Base-by-base conservation (phyloP, 2,113 vertebrate species). In the Tupaia chinensis region DNA sequence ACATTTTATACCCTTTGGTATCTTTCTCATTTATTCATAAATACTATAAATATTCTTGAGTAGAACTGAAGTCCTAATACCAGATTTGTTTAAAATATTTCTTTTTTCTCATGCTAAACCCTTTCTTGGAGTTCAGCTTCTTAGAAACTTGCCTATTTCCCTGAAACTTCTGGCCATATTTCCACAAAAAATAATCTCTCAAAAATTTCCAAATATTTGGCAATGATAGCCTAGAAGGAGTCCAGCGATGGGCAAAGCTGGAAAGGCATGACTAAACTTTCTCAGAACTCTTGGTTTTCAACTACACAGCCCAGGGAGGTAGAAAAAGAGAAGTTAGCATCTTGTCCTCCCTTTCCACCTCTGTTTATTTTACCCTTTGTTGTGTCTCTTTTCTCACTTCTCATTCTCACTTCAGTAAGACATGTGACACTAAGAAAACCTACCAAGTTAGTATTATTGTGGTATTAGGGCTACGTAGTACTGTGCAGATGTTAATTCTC, bases 121-220 rank as follows among this genome's bases (percentile, higher is more conserved):
- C 9, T 69, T 95, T 95, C 73, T 89, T 95, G 53, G 63, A 89
- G 58, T 77, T 27, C 56, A 74, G 5, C 72, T 94, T 96, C 80
- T 94, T 87, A 95, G 94, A 89, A 97, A 89, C 74, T 95, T 96
- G 68, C 94, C 91, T 87, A 32, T 77, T 95, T 93, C 66, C 58
- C 89, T 89, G 93, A 95, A 95, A 92, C 7, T 84, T 96, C 82
- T 90, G 93, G 91, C 78, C 9, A 44, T 95, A 91, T 91, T 96
- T 93, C 54, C 81, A 94, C 73, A 88, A 53, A 94, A 84, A 91
- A 74, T 90, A 96, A 95, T 89, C 68, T 94, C n/a, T 93, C 70
- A 94, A 90, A 87, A 95, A 32, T 68, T 73, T 91, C 95, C 53
- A 93, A 81, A 91, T 96, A 80, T 87, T 96, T 97, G 95, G 89